These are phyloP conservation scores for Pterostichus madidus DNA, from an alignment of 2,888 invertebrate species.

Conservation along the genomic window DNA sequence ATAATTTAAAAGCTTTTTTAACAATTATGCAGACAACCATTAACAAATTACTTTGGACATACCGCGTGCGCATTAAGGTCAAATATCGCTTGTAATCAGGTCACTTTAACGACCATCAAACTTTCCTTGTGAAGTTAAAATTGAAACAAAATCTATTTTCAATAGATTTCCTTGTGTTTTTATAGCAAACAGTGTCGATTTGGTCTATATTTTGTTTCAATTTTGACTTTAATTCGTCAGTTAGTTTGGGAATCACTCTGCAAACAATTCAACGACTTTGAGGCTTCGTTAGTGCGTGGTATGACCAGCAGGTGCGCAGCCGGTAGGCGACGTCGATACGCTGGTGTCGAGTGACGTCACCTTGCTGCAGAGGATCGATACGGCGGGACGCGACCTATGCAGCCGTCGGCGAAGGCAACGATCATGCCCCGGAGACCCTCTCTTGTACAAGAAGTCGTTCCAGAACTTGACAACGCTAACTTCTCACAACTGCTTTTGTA, in stretches of 20 bases:
- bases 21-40: conserved; percentile 39
- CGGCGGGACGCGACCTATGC: conserved; percentile 63
- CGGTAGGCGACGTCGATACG: conserved; percentile 67
- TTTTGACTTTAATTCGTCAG: conserved; percentile 6
- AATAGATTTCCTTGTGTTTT: conserved; percentile 20
- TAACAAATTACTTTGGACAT: conserved; percentile 42
- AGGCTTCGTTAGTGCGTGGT: background rate
- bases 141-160: conserved; percentile 15
- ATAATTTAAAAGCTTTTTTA: conserved; percentile 52
- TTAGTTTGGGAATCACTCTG: conserved; percentile 8
- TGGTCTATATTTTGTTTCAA: conserved; percentile 30
- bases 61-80: conserved; percentile 44
- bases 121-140: background rate
- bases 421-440: conserved; percentile 35
- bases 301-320: conserved; percentile 37
- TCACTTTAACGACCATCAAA: conserved; percentile 12
- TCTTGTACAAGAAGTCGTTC: conserved; percentile 38
- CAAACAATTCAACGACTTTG: background rate
- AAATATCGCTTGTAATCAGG: conserved; percentile 9
- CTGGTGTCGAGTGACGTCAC: conserved; percentile 69
- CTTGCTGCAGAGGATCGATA: conserved; percentile 65
- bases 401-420: conserved; percentile 52
- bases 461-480: conserved; percentile 22
- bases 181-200: background rate
- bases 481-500: conserved; percentile 31